These are phyloP conservation scores for Heliconius hermathena DNA, from an alignment of 1,140 invertebrate genomes.

Conservation along the genomic window DNA sequence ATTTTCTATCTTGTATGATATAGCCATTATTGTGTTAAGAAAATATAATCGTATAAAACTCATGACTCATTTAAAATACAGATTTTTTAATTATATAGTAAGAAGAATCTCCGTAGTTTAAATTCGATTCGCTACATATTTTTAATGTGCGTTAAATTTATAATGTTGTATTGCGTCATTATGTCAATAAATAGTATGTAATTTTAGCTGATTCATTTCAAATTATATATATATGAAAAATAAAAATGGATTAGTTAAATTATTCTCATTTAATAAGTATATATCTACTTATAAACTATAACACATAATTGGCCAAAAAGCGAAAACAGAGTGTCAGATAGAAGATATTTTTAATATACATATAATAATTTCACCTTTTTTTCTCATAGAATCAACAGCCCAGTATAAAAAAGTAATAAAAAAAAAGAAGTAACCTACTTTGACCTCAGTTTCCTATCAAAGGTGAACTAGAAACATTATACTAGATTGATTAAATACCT, in stretches of 20 bases:
- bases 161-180: conserved; percentile 10
- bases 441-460: conserved; percentile 18
- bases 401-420: background rate
- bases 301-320: too few relatives aligned
- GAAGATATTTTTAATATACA: too few relatives aligned
- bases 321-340: too few relatives aligned
- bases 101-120: background rate
- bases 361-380: too few relatives aligned
- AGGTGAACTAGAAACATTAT: conserved; percentile 26
- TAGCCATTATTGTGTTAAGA: too few relatives aligned
- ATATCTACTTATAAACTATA: too few relatives aligned
- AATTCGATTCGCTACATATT: background rate
- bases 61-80: background rate
- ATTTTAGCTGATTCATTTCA: background rate
- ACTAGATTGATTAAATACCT: conserved; percentile 24
- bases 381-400: too few relatives aligned
- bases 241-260: too few relatives aligned
- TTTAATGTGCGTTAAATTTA: conserved; percentile 9
- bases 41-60: background rate
- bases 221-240: too few relatives aligned
- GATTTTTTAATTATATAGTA: background rate
- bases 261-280: too few relatives aligned
- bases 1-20: too few relatives aligned
- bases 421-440: background rate
- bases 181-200: background rate